Conservation (phyloP, 2,797 vertebrate species). For the Heliangelus exortis region DNA sequence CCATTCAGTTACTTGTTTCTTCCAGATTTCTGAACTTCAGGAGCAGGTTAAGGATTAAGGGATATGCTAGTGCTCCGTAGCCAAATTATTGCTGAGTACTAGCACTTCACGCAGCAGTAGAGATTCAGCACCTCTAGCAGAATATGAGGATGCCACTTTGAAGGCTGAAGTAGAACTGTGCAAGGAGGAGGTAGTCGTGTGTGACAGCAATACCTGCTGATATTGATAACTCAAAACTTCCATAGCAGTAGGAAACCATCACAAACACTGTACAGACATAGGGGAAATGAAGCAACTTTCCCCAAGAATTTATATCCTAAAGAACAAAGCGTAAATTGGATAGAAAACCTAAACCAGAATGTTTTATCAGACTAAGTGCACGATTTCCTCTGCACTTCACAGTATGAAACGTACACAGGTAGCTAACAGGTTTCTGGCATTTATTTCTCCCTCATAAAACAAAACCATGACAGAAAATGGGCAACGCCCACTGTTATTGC, state of each 20-base stretch:
- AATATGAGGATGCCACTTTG: background rate
- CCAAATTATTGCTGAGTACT: background rate
- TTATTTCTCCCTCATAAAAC: background rate
- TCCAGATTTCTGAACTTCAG: background rate
- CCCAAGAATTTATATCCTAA: background rate
- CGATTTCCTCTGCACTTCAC: fast-evolving
- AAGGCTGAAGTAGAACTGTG: background rate
- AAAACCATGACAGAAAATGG: background rate
- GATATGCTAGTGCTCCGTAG: background rate
- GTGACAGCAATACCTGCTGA: background rate
- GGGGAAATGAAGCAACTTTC: background rate
- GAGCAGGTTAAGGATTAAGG: background rate
- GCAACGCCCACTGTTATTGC: background rate
- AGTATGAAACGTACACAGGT: fast-evolving
- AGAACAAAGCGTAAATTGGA: background rate
- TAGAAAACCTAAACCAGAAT: background rate
- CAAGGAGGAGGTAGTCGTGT: background rate
- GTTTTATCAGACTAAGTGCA: background rate
- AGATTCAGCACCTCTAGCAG: background rate
- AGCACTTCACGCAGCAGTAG: fast-evolving
- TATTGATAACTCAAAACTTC: background rate
- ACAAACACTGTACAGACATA: background rate
- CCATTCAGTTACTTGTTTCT: background rate
- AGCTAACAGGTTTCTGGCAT: background rate
- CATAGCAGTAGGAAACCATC: background rate